These are phyloP conservation scores for Conger conger DNA, from an alignment of 2,113 vertebrate species.

Conservation along the genomic window DNA sequence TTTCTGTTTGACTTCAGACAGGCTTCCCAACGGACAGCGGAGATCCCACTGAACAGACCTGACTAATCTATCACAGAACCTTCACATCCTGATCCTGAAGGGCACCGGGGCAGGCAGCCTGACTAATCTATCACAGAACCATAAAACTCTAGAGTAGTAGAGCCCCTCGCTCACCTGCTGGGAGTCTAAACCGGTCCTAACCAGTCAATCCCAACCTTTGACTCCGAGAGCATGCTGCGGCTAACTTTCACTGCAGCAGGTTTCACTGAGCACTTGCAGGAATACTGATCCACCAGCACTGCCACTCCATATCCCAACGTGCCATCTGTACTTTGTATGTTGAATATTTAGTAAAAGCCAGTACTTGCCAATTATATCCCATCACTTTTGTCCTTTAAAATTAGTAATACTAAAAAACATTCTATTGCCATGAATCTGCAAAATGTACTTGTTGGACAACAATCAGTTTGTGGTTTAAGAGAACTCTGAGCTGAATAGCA, in stretches of 20 bases:
- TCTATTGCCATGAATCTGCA: background rate
- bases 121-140: background rate
- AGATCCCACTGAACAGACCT: constrained; percentile 26
- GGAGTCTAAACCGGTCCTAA: background rate
- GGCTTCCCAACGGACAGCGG: too few species aligned
- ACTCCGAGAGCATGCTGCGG: background rate
- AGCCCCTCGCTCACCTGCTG: background rate
- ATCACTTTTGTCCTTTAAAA: background rate
- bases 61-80: background rate
- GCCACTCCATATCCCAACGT: background rate
- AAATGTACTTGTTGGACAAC: background rate
- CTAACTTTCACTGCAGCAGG: background rate
- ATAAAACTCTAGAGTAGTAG: background rate
- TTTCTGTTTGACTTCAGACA: constrained; percentile 27
- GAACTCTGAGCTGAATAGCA: background rate
- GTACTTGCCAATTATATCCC: background rate
- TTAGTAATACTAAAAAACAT: background rate
- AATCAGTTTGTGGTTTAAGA: background rate
- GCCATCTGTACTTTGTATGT: background rate
- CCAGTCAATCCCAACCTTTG: background rate
- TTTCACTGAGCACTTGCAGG: background rate
- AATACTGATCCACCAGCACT: background rate
- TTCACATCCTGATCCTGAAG: background rate
- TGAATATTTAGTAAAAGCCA: background rate
- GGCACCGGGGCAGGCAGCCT: background rate